Evolutionary conservation across 1,140 invertebrate genomes (phyloP), one percentile per base, ranked within the genome.

Genomic region (Penaeus indicus): DNA sequence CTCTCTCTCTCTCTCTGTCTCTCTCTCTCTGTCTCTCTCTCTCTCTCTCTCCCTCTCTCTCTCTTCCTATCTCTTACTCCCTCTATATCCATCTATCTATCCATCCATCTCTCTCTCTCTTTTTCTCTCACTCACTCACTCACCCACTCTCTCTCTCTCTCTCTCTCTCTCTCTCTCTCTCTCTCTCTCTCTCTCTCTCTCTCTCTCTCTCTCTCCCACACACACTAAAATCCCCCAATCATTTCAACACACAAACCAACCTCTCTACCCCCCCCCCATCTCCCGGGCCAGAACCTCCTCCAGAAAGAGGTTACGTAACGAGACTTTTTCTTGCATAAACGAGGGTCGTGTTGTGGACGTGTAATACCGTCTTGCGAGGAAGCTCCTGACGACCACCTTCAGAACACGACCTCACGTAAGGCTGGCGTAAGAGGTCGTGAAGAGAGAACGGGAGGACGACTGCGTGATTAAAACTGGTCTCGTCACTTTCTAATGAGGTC

Each of bases 21-120:
- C 79, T 47, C 79, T 81, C 42, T 81, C 79, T 81, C 19, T 13
- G 0, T 81, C 25, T 47, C 42, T 81, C 79, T 81, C 42, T 54
- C 42, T 81, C 79, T 81, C 79, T 81, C 42, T 54, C 42, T 81
- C 79, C 18, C 19, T 60, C 10, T 54, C 22, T 81, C 22, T 54
- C 27, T 81, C 18, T 77, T 1, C n/a, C n/a, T 77, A 3, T 16
- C 69, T 18, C 42, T 25, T 1, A 11, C 22, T 13, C 16, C 47
- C 21, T 42, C 18, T 11, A 22, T 16, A 80, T 47, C 25, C 0
- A n/a, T 47, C 25, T 25, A 80, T 7, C 78, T 54, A 7, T 4
- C 21, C 78, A 61, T 22, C 60, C 25, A 3, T n/a, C 32, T 25
- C n/a, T 13, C 25, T 27, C 32, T 21, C 10, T 64, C 25, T n/a